Evolutionary conservation across 2,113 vertebrate species (phyloP), one percentile per base, ranked within the genome.

Genomic region (Spheniscus mendiculus): DNA sequence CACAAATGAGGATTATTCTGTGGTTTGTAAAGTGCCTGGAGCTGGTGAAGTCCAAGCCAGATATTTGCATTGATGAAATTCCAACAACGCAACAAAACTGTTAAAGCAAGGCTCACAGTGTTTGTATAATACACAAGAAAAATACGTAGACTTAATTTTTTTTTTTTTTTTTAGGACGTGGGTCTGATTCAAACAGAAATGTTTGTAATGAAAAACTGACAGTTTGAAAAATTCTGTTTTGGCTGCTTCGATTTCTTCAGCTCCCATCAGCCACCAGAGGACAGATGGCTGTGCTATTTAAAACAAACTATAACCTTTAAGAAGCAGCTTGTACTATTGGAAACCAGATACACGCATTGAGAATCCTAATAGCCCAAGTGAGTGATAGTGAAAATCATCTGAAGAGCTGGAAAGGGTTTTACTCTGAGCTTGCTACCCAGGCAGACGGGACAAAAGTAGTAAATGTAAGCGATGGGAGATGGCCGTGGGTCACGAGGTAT

Each of bases 271-370:
- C 81, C 70, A 53, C 79, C 1, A 20, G 83, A 90, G 96, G 95
- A 97, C 97, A 98, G 98, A 98, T 98, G 97, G 96, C 76, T 93
- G 92, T 89, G 94, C 97, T 98, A 97, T 98, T 98, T 98, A 96
- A 98, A 98, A 97, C 85, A 97, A 98, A 97, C 93, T 83, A 87
- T 97, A 98, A 97, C 97, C 95, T 98, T 98, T 97, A 87, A 83
- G 40, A 42, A 91, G 96, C 94, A 96, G 96, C 94, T 88, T 83
- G 85, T 97, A 94, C 90, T 96, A 96, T 50, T 93, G 93, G 98
- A 97, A 98, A 97, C 92, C 92, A 95, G 97, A 96, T 69, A 47
- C 79, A 49, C 9, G 42, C 93, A 79, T 23, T 89, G 45, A 82
- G 94, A 67, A 55, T 90, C 82, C 62, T 55, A 63, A 83, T 55